A percentile compares a stretch with the other conserved stretches of the same genome.
phyloP scores from a whole-genome alignment of 2,888 invertebrate species.

The Teleiodes luculella region DNA sequence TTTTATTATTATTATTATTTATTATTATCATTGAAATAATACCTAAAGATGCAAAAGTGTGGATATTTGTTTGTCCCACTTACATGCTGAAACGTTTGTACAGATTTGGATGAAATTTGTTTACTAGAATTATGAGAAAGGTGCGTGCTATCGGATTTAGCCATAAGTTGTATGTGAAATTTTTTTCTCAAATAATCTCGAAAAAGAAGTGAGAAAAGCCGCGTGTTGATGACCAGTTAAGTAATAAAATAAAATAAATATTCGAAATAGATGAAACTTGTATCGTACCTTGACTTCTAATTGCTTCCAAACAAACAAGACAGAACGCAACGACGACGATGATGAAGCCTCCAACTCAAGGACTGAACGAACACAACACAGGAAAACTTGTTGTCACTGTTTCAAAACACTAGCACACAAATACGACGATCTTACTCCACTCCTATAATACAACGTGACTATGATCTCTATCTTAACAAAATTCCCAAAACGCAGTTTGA shows the following conservation, averaged over 20 bases:
- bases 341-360: slow-evolving; percentile 71
- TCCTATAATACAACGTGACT: slow-evolving; percentile 18
- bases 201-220: no score
- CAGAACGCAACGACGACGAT: slow-evolving; percentile 42
- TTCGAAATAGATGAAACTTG: background rate
- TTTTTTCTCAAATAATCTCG: no score
- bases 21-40: no score
- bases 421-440: slow-evolving; percentile 30
- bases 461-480: slow-evolving; percentile 2
- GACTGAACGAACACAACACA: slow-evolving; percentile 54
- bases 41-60: no score
- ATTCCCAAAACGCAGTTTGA: slow-evolving; percentile 28
- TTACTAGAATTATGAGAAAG: no score
- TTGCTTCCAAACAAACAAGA: slow-evolving; percentile 47
- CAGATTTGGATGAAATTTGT: no score
- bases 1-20: no score
- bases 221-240: no score
- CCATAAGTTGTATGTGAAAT: no score
- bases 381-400: slow-evolving; percentile 69
- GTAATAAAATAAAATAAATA: background rate
- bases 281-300: slow-evolving; percentile 55
- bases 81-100: no score
- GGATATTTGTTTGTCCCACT: no score
- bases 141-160: no score
- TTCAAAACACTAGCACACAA: slow-evolving; percentile 53